phyloP scores from a whole-genome alignment of 2,113 vertebrate species.

The Gracilinanus agilis region DNA sequence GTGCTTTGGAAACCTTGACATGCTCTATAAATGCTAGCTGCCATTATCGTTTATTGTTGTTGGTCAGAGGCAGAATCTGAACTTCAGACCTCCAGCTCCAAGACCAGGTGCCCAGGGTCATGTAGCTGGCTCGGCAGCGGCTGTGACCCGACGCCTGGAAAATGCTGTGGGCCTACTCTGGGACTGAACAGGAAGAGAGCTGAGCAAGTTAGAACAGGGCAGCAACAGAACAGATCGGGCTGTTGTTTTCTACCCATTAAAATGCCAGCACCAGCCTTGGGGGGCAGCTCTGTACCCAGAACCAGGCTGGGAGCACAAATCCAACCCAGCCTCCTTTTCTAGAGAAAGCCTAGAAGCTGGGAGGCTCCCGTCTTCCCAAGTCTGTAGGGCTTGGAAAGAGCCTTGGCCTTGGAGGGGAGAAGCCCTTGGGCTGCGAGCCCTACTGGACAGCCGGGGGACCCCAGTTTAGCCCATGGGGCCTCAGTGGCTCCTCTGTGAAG shows the following conservation, averaged over 20 bases:
- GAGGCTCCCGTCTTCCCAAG: background rate
- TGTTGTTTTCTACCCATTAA: background rate
- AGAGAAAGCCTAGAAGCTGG: background rate
- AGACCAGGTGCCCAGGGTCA: background rate
- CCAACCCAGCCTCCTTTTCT: too few relatives aligned
- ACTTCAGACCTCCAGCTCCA: too few relatives aligned
- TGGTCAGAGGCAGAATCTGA: too few relatives aligned
- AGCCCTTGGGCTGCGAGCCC: background rate
- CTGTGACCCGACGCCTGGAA: too few relatives aligned
- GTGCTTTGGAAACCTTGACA: too few relatives aligned
- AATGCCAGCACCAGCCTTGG: background rate
- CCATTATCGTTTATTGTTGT: too few relatives aligned
- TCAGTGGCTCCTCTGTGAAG: background rate
- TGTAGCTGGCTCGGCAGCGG: background rate
- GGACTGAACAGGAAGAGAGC: background rate
- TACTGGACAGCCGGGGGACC: background rate
- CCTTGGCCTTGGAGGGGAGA: background rate
- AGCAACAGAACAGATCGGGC: background rate
- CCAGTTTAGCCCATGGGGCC: fast-evolving
- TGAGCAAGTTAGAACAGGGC: background rate
- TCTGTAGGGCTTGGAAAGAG: too few relatives aligned
- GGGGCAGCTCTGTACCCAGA: background rate
- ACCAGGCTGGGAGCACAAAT: background rate
- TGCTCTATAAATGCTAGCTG: background rate
- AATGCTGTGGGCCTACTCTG: background rate